Conservation (phyloP, 1,140 invertebrate species). For the Acromyrmex charruanus region DNA sequence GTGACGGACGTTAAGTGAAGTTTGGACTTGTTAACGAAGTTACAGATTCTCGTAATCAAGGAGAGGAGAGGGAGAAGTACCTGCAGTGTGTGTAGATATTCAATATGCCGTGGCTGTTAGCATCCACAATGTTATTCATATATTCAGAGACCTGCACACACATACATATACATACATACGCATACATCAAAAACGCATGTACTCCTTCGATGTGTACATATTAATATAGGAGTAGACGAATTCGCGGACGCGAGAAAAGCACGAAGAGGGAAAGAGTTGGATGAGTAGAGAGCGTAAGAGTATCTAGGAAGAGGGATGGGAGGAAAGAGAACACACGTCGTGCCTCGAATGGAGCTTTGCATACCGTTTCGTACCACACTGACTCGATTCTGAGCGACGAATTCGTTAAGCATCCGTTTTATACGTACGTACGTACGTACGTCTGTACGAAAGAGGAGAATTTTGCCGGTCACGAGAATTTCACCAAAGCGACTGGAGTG, state of each 20-base stretch:
- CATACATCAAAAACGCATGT: conserved; percentile 77
- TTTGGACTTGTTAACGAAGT: conserved; percentile 85
- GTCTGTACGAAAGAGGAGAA: conserved; percentile 46
- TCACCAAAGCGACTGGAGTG: conserved; percentile 42
- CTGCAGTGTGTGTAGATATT: conserved; percentile 83
- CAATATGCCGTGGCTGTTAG: conserved; percentile 85
- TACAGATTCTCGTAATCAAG: conserved; percentile 85
- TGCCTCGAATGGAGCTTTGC: conserved; percentile 61
- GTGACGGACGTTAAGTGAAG: conserved; percentile 70
- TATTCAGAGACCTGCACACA: conserved; percentile 81
- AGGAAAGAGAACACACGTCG: conserved; percentile 65
- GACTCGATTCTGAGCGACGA: conserved; percentile 64
- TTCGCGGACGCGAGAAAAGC: conserved; percentile 26
- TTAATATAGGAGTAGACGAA: conserved; percentile 49
- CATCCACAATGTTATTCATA: conserved; percentile 86
- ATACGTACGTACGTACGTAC: conserved; percentile 23
- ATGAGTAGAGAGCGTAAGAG: conserved; percentile 38
- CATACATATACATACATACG: not conserved
- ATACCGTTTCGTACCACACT: conserved; percentile 49
- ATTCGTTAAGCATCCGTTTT: conserved; percentile 68
- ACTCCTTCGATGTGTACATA: conserved; percentile 73
- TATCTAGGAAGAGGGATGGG: conserved; percentile 48
- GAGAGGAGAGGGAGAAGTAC: conserved; percentile 67
- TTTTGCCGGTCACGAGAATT: conserved; percentile 60
- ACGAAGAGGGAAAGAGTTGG: conserved; percentile 32